These are phyloP conservation scores for Suillia variegata DNA, from an alignment of 2,888 invertebrate species.

Conservation along the genomic window DNA sequence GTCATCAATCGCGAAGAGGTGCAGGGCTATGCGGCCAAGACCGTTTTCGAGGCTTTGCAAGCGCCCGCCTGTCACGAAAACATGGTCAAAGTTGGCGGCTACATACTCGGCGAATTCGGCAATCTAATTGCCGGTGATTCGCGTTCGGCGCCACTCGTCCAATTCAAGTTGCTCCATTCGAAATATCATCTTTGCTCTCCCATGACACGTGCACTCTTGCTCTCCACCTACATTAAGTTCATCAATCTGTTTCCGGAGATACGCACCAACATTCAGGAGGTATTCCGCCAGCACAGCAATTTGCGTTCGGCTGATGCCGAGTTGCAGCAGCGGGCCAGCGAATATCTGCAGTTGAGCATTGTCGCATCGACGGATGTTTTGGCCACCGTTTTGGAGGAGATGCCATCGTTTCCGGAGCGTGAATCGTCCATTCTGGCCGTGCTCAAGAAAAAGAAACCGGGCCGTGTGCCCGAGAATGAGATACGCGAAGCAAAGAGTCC, in stretches of 20 bases:
- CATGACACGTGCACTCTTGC: conserved; percentile 91
- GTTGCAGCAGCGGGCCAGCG: conserved; percentile 96
- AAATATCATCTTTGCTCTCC: conserved; percentile 98
- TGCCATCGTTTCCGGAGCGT: conserved; percentile 99
- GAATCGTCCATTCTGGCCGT: conserved; percentile 97
- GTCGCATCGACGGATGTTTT: conserved; percentile 96
- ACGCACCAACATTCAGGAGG: conserved; percentile 92
- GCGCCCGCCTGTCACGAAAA: conserved; percentile 99
- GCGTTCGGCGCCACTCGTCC: conserved; percentile 94
- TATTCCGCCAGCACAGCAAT: conserved; percentile 93
- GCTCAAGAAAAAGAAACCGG: conserved; percentile 97
- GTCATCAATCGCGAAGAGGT: conserved; percentile 99
- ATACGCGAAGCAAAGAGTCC: conserved; percentile 84
- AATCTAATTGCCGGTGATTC: conserved; percentile 99
- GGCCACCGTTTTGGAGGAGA: conserved; percentile 98
- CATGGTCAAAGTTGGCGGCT: conserved; percentile 99
- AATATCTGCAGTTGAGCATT: conserved; percentile 95
- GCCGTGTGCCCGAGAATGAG: conserved; percentile 87
- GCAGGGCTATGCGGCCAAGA: conserved; percentile 99
- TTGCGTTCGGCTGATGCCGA: conserved; percentile 97
- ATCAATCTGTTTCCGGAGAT: conserved; percentile 99
- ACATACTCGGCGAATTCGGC: conserved; percentile 98
- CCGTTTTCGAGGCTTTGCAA: conserved; percentile 98
- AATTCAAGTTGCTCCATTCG: conserved; percentile 97
- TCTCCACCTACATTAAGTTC: conserved; percentile 99